Conservation (phyloP, 2,888 invertebrate species). For the Agriopis aurantiaria region DNA sequence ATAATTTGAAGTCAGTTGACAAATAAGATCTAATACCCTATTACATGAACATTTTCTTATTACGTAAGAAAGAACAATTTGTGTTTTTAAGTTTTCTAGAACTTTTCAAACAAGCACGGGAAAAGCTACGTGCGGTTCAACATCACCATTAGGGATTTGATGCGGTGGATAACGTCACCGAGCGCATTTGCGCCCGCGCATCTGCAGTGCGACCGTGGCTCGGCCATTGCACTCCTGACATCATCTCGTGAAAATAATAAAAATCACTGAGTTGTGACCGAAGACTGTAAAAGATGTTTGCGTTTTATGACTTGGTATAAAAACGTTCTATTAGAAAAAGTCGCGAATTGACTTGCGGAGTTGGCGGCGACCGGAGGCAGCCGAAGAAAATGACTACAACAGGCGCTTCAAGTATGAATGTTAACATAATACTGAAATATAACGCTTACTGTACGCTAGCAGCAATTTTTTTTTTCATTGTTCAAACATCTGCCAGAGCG, state of each 20-base stretch:
- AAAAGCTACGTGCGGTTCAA: slow-evolving; percentile 44
- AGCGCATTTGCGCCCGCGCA: slow-evolving; percentile 55
- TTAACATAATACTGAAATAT: too few species aligned
- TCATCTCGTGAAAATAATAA: slow-evolving; percentile 50
- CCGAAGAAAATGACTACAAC: neutral
- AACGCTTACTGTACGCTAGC: too few species aligned
- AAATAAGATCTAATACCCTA: too few species aligned
- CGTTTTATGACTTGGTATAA: slow-evolving; percentile 16
- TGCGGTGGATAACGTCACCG: slow-evolving; percentile 43
- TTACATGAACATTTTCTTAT: too few species aligned
- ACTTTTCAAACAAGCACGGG: neutral
- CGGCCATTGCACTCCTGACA: slow-evolving; percentile 59
- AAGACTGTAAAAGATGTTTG: slow-evolving; percentile 23
- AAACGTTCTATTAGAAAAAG: slow-evolving; percentile 11
- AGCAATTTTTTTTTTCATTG: too few species aligned
- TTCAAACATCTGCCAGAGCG: too few species aligned
- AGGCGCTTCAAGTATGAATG: too few species aligned
- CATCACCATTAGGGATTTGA: slow-evolving; percentile 48
- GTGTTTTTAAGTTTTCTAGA: too few species aligned
- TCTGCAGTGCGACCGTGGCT: slow-evolving; percentile 46
- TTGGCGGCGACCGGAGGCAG: neutral
- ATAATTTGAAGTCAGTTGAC: too few species aligned
- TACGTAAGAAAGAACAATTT: too few species aligned
- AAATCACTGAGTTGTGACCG: slow-evolving; percentile 41
- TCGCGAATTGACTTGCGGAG: neutral